Percentiles rank a stretch among this genome's conserved stretches.
Conservation (phyloP, 2,888 invertebrate genomes). For the Camptogramma bilineatum region DNA sequence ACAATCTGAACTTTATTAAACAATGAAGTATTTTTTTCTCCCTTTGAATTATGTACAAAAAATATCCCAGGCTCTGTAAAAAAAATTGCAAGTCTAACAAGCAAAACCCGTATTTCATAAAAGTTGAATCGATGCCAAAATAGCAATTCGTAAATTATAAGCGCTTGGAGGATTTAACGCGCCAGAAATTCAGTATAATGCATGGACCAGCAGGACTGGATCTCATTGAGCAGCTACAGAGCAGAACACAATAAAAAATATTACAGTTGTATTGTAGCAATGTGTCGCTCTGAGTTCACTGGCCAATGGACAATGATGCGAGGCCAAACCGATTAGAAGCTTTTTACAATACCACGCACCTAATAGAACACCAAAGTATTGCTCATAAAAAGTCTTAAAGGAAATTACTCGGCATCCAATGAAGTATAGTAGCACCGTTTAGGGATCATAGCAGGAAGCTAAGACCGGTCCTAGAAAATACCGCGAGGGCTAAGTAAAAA, state of each 20-base stretch:
- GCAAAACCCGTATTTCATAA: slow-evolving; percentile 44
- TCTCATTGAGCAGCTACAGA: slow-evolving; percentile 16
- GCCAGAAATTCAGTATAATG: slow-evolving; percentile 50
- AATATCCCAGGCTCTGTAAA: neutral
- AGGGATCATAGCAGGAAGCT: slow-evolving; percentile 75
- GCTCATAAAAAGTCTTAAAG: slow-evolving; percentile 62
- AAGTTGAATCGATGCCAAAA: slow-evolving; percentile 59
- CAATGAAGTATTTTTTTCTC: slow-evolving; percentile 4
- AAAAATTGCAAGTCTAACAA: slow-evolving; percentile 14
- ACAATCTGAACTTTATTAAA: slow-evolving; percentile 20
- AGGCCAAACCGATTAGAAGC: slow-evolving; percentile 55
- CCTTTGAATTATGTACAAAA: too few species aligned
- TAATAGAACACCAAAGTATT: slow-evolving; percentile 48
- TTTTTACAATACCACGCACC: slow-evolving; percentile 51
- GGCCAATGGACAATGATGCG: slow-evolving; percentile 44
- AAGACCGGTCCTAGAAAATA: slow-evolving; percentile 61
- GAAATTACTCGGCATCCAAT: slow-evolving; percentile 67
- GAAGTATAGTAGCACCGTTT: slow-evolving; percentile 64
- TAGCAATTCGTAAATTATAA: slow-evolving; percentile 44
- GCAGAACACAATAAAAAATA: slow-evolving; percentile 25
- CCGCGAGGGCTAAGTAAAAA: slow-evolving; percentile 57
- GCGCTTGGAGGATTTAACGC: slow-evolving; percentile 41
- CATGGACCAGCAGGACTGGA: slow-evolving; percentile 27
- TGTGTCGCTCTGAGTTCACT: slow-evolving; percentile 52
- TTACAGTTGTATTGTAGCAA: slow-evolving; percentile 17